These are phyloP conservation scores for Sitta europaea DNA, from an alignment of 2,113 vertebrate genomes.

Conservation along the genomic window DNA sequence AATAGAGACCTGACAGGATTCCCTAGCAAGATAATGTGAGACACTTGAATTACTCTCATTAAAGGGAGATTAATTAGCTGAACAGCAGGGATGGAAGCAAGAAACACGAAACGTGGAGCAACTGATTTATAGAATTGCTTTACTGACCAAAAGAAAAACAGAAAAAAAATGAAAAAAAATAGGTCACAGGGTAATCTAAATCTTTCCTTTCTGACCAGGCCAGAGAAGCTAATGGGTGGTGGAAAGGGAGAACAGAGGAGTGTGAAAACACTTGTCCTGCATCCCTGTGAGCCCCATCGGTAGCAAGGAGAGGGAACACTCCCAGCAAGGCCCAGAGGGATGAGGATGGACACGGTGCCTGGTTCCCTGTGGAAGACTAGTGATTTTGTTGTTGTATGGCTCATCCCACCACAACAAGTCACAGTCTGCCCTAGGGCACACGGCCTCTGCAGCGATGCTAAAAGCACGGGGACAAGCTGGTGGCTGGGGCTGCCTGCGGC, in stretches of 20 bases:
- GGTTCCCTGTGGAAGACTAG: conserved; percentile 82
- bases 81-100: background rate
- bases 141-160: background rate
- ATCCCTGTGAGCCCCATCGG: rapidly evolving
- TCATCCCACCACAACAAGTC: conserved; percentile 80
- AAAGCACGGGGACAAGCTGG: background rate
- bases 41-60: background rate
- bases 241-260: rapidly evolving
- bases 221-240: background rate
- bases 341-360: background rate
- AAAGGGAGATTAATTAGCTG: conserved; percentile 8
- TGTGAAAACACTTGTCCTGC: background rate
- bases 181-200: background rate
- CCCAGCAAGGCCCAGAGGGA: rapidly evolving
- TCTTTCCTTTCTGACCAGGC: background rate
- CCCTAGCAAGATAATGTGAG: background rate
- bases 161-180: background rate
- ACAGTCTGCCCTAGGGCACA: conserved; percentile 79
- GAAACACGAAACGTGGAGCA: background rate
- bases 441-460: background rate
- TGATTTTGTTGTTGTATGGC: conserved; percentile 86
- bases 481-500: background rate
- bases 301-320: background rate
- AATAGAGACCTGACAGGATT: background rate
- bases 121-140: background rate